Percentiles rank a stretch among this genome's conserved stretches.
Conservation (phyloP, 2,888 invertebrate species). For the Drosophila formosana region DNA sequence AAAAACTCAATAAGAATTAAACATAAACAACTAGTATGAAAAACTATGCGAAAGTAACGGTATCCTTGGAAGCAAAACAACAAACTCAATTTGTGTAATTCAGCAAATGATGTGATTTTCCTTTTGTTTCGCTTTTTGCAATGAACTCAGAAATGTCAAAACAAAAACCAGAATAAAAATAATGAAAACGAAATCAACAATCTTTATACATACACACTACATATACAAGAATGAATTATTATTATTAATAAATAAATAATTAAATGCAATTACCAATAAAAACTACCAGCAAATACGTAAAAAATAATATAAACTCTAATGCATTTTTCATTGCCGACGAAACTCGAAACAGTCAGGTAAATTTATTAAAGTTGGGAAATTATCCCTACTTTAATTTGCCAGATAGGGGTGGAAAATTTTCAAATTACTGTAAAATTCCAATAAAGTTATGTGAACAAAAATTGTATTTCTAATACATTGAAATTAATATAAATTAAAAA, state of each 20-base stretch:
- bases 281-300: conserved; percentile 81
- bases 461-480: too few relatives aligned
- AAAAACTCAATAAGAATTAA: conserved; percentile 7
- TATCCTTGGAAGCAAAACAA: conserved; percentile 44
- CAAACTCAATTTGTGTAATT: conserved; percentile 40
- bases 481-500: too few relatives aligned
- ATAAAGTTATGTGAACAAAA: too few relatives aligned
- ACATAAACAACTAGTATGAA: conserved; percentile 7
- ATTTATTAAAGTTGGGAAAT: neutral
- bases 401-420: too few relatives aligned
- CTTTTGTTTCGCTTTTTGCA: conserved; percentile 72
- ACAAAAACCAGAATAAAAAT: conserved; percentile 26
- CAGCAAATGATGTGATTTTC: conserved; percentile 62
- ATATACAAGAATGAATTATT: conserved; percentile 61
- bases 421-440: too few relatives aligned
- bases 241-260: conserved; percentile 71
- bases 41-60: conserved; percentile 40
- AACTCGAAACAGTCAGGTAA: neutral
- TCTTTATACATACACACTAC: conserved; percentile 65
- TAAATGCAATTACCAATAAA: conserved; percentile 79
- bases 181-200: conserved; percentile 47
- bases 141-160: conserved; percentile 54
- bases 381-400: neutral
- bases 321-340: conserved; percentile 7
- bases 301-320: conserved; percentile 39